Evolutionary conservation across 2,888 invertebrate species (phyloP), one percentile per base, ranked within the genome.

Genomic region (Willowsia nigromaculata): DNA sequence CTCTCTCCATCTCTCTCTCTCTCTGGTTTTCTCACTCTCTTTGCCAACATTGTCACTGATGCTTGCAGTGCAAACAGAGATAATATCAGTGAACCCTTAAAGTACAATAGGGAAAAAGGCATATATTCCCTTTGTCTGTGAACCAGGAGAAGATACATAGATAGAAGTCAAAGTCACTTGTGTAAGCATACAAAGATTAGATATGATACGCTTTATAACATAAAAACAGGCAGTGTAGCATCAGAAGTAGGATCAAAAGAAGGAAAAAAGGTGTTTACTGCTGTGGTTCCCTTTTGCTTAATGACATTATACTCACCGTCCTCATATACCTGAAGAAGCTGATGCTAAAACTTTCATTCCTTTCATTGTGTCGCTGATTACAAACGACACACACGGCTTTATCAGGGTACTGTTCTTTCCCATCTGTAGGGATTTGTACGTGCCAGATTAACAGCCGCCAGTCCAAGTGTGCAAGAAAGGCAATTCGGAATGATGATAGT

Each of bases 381-480:
- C 80, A 65, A 43, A 40, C 53, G 86, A 86, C 86, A 86, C 80
- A 86, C 86, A 86, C 80, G 85, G 62, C 53, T 53, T 86, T 86
- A 86, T 86, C 86, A 53, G 37, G 37, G 56, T 56, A 25, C 37
- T 47, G 59, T 86, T 59, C 78, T 86, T 65, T 86, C 80, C 80
- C 86, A 86, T 86, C 86, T 86, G 86, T 80, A 80, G 78, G 80
- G 86, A 86, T 86, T 86, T 86, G 86, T 86, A 80, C 86, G 86
- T 86, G 86, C 86, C 80, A 80, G 86, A 86, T 86, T 86, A 86
- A 25, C 86, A 86, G 86, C 80, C 86, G 86, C 80, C 86, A 78
- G 85, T 33, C 78, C 78, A 80, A 80, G 40, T 59, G 40, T 15
- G 13, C 80, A 80, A 50, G 76, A 50, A 76, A 50, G 59, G 80